Evolutionary conservation across 2,797 vertebrate genomes (phyloP).

Genomic region (Hypotaenidia philippensis): DNA sequence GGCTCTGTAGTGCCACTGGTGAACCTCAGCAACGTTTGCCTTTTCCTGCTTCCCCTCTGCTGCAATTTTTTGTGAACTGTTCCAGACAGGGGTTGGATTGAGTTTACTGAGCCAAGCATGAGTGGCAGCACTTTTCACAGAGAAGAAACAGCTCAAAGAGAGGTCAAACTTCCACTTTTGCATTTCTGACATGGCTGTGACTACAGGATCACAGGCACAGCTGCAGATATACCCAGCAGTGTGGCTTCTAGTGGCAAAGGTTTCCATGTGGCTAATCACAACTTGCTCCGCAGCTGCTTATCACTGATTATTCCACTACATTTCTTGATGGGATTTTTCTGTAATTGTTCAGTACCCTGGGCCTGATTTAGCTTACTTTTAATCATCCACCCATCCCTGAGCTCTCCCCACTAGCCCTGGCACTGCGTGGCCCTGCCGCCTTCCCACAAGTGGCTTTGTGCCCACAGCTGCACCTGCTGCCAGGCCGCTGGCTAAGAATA

Average conservation of each 20-base stretch:
- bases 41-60: neutral
- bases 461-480: neutral
- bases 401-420: rapidly evolving
- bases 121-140: neutral
- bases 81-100: neutral
- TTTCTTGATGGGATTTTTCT: neutral
- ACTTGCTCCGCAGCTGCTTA: rapidly evolving
- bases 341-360: neutral
- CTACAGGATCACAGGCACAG: neutral
- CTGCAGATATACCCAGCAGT: neutral
- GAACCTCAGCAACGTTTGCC: neutral
- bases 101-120: neutral
- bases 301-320: neutral
- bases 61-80: neutral
- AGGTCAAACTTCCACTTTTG: neutral
- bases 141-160: neutral
- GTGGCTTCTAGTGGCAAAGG: neutral
- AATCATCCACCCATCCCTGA: neutral
- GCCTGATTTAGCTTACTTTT: neutral
- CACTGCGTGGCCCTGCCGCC: rapidly evolving
- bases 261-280: neutral
- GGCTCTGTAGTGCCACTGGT: neutral
- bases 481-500: neutral
- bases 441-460: rapidly evolving
- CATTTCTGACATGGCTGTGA: neutral